Evolutionary conservation across 2,888 invertebrate species (phyloP), one percentile per base, ranked within the genome.

Genomic region (Carcina quercana): DNA sequence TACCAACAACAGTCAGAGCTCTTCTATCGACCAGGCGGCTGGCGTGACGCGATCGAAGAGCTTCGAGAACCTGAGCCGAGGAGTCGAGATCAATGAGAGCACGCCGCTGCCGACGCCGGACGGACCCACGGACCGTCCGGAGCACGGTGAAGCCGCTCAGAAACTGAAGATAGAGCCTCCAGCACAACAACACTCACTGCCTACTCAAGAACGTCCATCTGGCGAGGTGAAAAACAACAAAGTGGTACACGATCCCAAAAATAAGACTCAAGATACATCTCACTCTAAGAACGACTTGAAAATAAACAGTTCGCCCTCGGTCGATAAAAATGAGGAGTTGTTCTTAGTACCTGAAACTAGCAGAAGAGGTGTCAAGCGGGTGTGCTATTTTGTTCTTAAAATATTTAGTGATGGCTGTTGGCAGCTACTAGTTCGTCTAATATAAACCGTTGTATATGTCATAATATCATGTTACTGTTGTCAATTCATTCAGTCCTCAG

Each of bases 311-410:
- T 56, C 45, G 28, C 44, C 50, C 34, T 34, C 41, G 34, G 39
- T 52, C 37, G 49, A 49, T 14, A 43, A 46, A 32, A 34, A 42
- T 28, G 44, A 47, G 31, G 50, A 57, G 38, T 50, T 43, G 33
- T 39, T 45, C 34, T 41, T 48, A 17, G 50, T 53, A 45, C 45
- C 48, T 31, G 53, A 54, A 25, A 47, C 42, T 34, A 43, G 45
- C 43, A 79, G 69, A 59, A 72, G 65, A 42, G 66, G 49, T 43
- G 53, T 76, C 3, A 82, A 82, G 55, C 59, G 82, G 80, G 80
- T 82, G 56, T 48, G 68, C 65, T 28, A 13, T 21, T 13, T 25
- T 10, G 17, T 20, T n/a, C n/a, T n/a, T n/a, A n/a, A n/a, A n/a
- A n/a, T n/a, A n/a, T n/a, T n/a, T n/a, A n/a, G n/a, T n/a, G n/a